Percentiles rank a stretch among this genome's conserved stretches.
These are phyloP conservation scores for Cossypha dichroa DNA, from an alignment of 2,797 vertebrate species.

Conservation along the genomic window DNA sequence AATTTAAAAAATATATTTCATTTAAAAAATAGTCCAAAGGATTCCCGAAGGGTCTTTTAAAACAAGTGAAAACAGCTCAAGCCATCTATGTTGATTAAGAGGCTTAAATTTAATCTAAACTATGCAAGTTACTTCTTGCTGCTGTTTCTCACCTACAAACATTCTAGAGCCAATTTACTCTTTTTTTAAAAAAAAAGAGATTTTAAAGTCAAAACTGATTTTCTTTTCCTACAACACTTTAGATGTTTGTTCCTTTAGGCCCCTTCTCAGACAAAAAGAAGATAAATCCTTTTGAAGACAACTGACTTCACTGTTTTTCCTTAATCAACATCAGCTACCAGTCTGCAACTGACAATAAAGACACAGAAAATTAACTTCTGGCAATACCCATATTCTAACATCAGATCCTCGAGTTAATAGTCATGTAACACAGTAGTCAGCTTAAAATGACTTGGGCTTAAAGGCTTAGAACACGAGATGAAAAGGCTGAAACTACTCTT, in stretches of 20 bases:
- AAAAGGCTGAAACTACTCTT: slow-evolving; percentile 41
- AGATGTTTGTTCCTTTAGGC: background rate
- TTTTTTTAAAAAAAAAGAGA: background rate
- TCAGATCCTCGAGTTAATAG: background rate
- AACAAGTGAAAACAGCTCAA: background rate
- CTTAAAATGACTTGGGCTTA: slow-evolving; percentile 25
- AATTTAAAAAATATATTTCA: background rate
- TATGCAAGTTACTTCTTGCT: background rate
- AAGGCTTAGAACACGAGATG: slow-evolving; percentile 28
- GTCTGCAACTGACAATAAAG: background rate
- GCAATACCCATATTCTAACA: background rate
- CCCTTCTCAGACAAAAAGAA: background rate
- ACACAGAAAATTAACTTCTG: background rate
- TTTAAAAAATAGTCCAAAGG: background rate
- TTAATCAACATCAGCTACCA: background rate
- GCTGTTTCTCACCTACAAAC: background rate
- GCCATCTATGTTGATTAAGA: background rate
- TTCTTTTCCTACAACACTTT: background rate
- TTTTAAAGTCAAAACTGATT: background rate
- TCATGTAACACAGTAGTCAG: background rate
- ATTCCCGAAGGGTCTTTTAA: background rate
- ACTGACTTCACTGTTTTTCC: background rate
- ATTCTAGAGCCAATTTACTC: background rate
- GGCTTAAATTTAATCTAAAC: background rate
- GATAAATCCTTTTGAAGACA: background rate